Base-by-base conservation (phyloP, 2,888 invertebrate species). In the Ormyrus labotus region DNA sequence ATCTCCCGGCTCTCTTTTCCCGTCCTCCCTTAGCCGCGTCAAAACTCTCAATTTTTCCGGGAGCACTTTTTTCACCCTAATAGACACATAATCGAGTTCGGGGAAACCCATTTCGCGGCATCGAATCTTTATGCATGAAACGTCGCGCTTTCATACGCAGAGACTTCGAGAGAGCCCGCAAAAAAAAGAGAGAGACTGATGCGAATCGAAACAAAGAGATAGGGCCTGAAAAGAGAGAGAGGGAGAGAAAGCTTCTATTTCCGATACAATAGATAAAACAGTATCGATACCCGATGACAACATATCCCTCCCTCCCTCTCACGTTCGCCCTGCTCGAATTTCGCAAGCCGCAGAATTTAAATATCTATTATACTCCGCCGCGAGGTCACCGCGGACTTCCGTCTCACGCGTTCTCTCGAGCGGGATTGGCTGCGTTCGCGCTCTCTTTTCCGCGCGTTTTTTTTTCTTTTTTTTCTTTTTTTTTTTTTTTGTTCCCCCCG, bases 341-440 rank as follows among this genome's bases (percentile, higher is more conserved):
- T 85, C 82, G 83, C 83, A 81, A 83, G 84, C 87, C 87, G 83
- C 87, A 83, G 83, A 86, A 88, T 88, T 87, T 88, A 88, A 88
- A 88, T 88, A 87, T 87, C 87, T 86, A 87, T 88, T 87, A 87
- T 85, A 83, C 83, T 81, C 34, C 78, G 80, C 60, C 67, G 63
- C 77, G 67, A 58, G 67, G 48, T 50, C 51, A n/a, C 72, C 71
- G 61, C 68, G 48, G 9, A 65, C 61, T 84, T 81, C 80, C 76
- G 64, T 72, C 69, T 70, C 61, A 5, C 64, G 53, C 70, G 55
- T 13, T 34, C 34, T 34, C 34, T 34, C 34, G 34, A 34, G 34
- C 53, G 7, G 63, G 50, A 78, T 73, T 63, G 73, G 55, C 67
- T 69, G 48, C 57, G 50, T 50, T 57, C 45, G 65, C 55, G 50